phyloP scores from a whole-genome alignment of 2,797 vertebrate species.

The Dendrocincla fuliginosa region DNA sequence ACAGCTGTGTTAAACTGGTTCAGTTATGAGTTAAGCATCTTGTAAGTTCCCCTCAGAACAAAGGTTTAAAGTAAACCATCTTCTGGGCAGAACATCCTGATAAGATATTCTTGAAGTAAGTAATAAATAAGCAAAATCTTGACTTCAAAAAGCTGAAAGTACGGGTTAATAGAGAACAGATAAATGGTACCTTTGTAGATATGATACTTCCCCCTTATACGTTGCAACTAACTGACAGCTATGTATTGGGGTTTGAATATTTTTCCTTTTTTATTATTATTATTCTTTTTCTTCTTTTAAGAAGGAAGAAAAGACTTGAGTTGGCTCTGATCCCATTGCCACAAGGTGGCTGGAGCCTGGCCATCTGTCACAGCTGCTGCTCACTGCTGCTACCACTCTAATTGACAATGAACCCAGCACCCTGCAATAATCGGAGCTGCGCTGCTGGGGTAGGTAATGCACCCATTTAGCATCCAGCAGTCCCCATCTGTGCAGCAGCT shows the following conservation, averaged over 20 bases:
- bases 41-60: conserved; percentile 41
- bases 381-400: conserved; percentile 87
- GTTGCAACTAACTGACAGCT: conserved; percentile 61
- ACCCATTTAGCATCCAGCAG: conserved; percentile 90
- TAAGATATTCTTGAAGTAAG: conserved; percentile 49
- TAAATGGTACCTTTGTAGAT: conserved; percentile 58
- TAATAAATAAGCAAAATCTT: conserved; percentile 67
- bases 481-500: conserved; percentile 85
- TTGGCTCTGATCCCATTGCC: conserved; percentile 86
- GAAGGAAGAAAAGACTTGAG: conserved; percentile 77
- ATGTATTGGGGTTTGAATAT: not conserved
- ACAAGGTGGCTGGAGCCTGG: conserved; percentile 86
- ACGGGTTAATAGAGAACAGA: conserved; percentile 45
- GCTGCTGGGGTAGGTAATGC: conserved; percentile 90
- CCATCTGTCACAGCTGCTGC: conserved; percentile 97
- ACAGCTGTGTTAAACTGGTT: conserved; percentile 8
- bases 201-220: not conserved
- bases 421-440: conserved; percentile 89
- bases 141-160: conserved; percentile 43
- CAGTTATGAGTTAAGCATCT: not conserved
- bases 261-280: not conserved
- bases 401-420: conserved; percentile 92
- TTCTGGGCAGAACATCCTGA: conserved; percentile 5
- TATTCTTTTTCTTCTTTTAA: not conserved
- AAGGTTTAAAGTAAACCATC: conserved; percentile 22